Percentiles rank a stretch among this genome's conserved stretches.
phyloP scores from a whole-genome alignment of 2,888 invertebrate species.

The Philhelius pedissequus region DNA sequence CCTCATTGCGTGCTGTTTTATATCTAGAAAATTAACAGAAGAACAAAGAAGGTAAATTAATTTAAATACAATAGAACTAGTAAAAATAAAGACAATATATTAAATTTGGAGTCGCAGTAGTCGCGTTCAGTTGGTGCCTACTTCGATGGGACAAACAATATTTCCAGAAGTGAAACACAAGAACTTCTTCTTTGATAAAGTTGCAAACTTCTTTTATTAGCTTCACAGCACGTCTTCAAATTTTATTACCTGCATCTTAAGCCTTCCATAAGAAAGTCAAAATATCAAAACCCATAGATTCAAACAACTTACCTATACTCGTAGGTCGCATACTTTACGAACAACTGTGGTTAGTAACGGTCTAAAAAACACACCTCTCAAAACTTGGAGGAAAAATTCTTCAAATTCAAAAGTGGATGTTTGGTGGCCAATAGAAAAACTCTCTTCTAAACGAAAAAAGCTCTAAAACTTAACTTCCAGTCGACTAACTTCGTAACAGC shows the following conservation, averaged over 20 bases:
- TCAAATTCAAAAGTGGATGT: constrained; percentile 32
- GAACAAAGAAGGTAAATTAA: too few species aligned
- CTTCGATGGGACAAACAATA: background rate
- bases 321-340: too few species aligned
- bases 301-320: background rate
- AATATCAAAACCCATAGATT: background rate
- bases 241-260: background rate
- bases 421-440: constrained; percentile 47
- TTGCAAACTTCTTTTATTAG: background rate
- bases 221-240: background rate
- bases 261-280: background rate
- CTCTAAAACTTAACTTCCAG: constrained; percentile 53
- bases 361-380: background rate
- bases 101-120: too few species aligned
- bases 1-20: too few species aligned
- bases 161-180: background rate
- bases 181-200: background rate
- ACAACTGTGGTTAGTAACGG: background rate
- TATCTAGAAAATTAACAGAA: too few species aligned
- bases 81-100: too few species aligned
- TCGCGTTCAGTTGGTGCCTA: too few species aligned
- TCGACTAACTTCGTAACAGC: constrained; percentile 42
- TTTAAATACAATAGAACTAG: too few species aligned
- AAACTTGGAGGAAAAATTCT: background rate
- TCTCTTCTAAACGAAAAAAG: constrained; percentile 42